A percentile compares a stretch with the other conserved stretches of the same genome.
Conservation (phyloP, 1,140 invertebrate genomes). For the Drosophila chauvacae region DNA sequence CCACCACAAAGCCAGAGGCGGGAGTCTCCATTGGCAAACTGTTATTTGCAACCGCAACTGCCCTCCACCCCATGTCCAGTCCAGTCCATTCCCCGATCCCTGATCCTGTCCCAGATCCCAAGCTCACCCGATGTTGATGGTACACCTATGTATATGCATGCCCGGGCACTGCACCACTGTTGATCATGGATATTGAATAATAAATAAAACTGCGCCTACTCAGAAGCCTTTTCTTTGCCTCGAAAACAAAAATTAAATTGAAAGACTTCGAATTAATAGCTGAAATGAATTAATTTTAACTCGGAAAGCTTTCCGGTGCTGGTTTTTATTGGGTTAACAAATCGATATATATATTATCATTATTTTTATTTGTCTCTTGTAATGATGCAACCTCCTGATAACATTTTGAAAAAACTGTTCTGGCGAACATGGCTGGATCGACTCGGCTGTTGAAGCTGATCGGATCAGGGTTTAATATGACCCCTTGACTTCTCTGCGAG, state of each 20-base stretch:
- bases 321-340: too few species aligned
- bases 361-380: too few species aligned
- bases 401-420: too few species aligned
- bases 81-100: background rate
- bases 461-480: too few species aligned
- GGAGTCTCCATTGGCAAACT: conserved; percentile 23
- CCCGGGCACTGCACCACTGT: conserved; percentile 17
- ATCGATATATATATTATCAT: too few species aligned
- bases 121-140: conserved; percentile 5
- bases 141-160: conserved; percentile 12
- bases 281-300: too few species aligned
- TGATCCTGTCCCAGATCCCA: background rate
- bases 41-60: conserved; percentile 42
- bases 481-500: too few species aligned
- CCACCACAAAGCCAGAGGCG: background rate
- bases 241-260: background rate
- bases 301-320: too few species aligned
- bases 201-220: conserved; percentile 20
- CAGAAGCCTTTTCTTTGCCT: background rate
- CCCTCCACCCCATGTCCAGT: background rate
- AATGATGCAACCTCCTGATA: too few species aligned
- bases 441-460: too few species aligned
- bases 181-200: conserved; percentile 32
- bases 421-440: too few species aligned
- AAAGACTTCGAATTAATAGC: too few species aligned